Evolutionary conservation across 2,888 invertebrate genomes (phyloP).

Genomic region (Allygus modestus): DNA sequence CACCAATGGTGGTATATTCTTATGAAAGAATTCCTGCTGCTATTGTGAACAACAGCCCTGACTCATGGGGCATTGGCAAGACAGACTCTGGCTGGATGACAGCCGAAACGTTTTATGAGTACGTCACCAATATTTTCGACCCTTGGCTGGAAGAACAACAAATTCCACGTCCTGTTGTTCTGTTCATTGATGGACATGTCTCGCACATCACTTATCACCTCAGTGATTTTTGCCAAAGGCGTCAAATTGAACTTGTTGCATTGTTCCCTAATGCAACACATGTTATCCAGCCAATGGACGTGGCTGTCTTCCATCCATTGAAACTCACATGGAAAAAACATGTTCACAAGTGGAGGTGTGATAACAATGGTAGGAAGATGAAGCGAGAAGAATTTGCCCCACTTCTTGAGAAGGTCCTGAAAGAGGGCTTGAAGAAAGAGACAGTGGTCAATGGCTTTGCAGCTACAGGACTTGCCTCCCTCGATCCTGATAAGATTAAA

Average conservation of each 20-base stretch:
- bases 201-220: constrained; percentile 71
- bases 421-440: constrained; percentile 64
- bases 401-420: constrained; percentile 69
- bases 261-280: constrained; percentile 69
- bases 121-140: constrained; percentile 73
- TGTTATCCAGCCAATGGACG: constrained; percentile 69
- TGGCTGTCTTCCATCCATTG: constrained; percentile 67
- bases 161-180: constrained; percentile 72
- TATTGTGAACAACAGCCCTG: constrained; percentile 66
- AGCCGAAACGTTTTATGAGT: constrained; percentile 73
- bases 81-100: constrained; percentile 75
- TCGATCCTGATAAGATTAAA: no score
- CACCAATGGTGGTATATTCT: constrained; percentile 66
- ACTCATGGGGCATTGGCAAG: constrained; percentile 73
- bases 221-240: constrained; percentile 66
- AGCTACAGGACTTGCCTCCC: not conserved
- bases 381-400: constrained; percentile 70
- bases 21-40: constrained; percentile 67
- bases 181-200: constrained; percentile 74
- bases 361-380: constrained; percentile 68
- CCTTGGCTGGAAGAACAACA: constrained; percentile 72
- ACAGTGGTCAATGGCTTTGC: constrained; percentile 70
- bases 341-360: constrained; percentile 65
- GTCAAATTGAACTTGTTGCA: constrained; percentile 67
- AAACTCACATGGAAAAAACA: constrained; percentile 67